Percentiles rank a stretch among this genome's conserved stretches.
phyloP scores from a whole-genome alignment of 2,113 vertebrate species.

The Brachionichthys hirsutus region DNA sequence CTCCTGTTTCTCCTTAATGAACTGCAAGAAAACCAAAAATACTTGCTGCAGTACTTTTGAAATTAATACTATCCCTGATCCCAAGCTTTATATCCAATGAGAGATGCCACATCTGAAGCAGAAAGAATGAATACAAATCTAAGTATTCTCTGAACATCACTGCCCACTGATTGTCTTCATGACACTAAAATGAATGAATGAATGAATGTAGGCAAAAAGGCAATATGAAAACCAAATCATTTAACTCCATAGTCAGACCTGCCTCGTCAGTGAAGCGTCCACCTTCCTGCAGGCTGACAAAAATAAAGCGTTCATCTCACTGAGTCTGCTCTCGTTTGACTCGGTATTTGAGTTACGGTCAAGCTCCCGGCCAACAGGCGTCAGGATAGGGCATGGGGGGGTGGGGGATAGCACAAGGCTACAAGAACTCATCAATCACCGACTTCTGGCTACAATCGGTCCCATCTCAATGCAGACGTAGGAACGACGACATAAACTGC shows the following conservation, averaged over 20 bases:
- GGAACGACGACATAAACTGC: too few relatives aligned
- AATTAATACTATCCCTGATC: too few relatives aligned
- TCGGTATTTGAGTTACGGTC: slow-evolving; percentile 39
- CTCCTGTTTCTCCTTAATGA: too few relatives aligned
- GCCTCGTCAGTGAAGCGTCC: slow-evolving; percentile 35
- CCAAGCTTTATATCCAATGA: too few relatives aligned
- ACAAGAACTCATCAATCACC: slow-evolving; percentile 19
- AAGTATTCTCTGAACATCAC: too few relatives aligned
- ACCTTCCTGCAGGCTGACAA: slow-evolving; percentile 16
- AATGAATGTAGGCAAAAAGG: neutral
- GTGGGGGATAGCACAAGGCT: slow-evolving; percentile 28
- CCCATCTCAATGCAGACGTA: too few relatives aligned
- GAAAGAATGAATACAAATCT: too few relatives aligned
- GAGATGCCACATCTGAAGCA: too few relatives aligned
- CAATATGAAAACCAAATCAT: slow-evolving; percentile 45
- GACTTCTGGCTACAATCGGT: neutral
- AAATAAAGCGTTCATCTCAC: slow-evolving; percentile 11
- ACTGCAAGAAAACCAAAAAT: too few relatives aligned
- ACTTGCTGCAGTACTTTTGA: too few relatives aligned
- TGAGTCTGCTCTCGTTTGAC: slow-evolving; percentile 17
- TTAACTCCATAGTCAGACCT: slow-evolving; percentile 41
- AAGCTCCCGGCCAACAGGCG: slow-evolving; percentile 20
- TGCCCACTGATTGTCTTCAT: too few relatives aligned
- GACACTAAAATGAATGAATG: too few relatives aligned
- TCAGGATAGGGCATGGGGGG: slow-evolving; percentile 21